Percentiles rank a stretch among this genome's conserved stretches.
phyloP scores from a whole-genome alignment of 2,888 invertebrate genomes.

The Melikaiella ostensackeni region DNA sequence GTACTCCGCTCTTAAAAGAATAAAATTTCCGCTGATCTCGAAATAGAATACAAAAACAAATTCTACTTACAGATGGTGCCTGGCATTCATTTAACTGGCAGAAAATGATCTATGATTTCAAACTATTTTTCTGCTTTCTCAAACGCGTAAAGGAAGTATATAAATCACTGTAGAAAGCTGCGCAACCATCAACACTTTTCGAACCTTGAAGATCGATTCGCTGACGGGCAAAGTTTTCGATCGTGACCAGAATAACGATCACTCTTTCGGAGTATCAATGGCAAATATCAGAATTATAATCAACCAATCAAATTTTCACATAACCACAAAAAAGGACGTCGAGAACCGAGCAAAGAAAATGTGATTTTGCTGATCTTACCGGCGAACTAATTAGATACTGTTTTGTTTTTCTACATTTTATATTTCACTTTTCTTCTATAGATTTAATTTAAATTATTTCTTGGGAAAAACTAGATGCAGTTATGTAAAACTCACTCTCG shows the following conservation, averaged over 20 bases:
- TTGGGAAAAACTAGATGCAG: neutral
- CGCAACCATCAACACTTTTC: neutral
- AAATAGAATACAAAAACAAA: neutral
- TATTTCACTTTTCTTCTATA: neutral
- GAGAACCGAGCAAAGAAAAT: neutral
- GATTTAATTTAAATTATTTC: neutral
- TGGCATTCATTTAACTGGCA: neutral
- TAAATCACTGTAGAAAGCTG: neutral
- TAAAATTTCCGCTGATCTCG: neutral
- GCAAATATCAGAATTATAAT: neutral
- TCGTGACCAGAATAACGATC: neutral
- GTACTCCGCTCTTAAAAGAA: neutral
- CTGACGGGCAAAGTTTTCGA: neutral
- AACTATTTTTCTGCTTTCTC: neutral
- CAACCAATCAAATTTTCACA: neutral
- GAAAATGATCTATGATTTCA: neutral
- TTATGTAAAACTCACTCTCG: conserved; percentile 12
- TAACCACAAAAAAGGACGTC: neutral
- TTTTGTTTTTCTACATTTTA: neutral
- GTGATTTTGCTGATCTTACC: neutral
- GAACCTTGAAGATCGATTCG: neutral
- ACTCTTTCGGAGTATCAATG: neutral
- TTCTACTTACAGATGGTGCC: neutral
- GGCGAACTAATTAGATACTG: neutral
- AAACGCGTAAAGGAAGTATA: neutral